Base-by-base conservation (phyloP, 2,888 invertebrate species). In the Agapetus fuscipes region DNA sequence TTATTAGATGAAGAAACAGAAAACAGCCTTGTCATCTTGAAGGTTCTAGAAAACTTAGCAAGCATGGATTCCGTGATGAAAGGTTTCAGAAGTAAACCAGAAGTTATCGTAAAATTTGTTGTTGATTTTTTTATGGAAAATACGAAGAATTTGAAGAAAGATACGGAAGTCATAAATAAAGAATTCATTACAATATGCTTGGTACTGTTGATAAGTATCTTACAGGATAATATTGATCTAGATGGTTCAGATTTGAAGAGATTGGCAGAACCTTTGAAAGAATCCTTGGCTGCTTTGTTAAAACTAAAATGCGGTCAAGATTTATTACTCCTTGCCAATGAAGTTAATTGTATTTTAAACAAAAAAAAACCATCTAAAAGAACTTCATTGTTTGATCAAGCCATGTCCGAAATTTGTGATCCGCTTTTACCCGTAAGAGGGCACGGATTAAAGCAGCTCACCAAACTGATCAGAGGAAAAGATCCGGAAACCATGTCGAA, bases 341-440 rank as follows among this genome's bases (percentile, higher is more conserved):
- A 53, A 42, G 53, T 57, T 31, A 39, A 55, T 25, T 43, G 39
- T 26, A 40, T 50, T 20, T 35, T 40, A 28, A 13, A 20, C 20
- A n/a, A 17, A 29, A 36, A 42, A 26, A 28, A 13, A 9, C 15
- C 34, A 16, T 32, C 41, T 53, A 44, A 57, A 50, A 49, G 56
- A 60, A 39, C 48, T 56, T 26, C 32, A 49, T 27, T 52, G 37
- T 40, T 37, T 30, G 30, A 43, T 9, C 14, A 40, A 20, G 40
- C 40, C 13, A 32, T 44, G 11, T 26, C 20, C 34, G 78, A 86
- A 57, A 64, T 81, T 13, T 74, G 74, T 53, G 82, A 86, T 63
- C 71, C 77, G 16, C 56, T 84, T 39, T 58, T 90, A 31, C 89
- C 89, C n/a, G 76, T 83, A 0, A 72, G 81, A 56, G 89, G 83